These are phyloP conservation scores for Zoanthus sociatus DNA, from an alignment of 92 coral and sea anemone species.

Conservation along the genomic window DNA sequence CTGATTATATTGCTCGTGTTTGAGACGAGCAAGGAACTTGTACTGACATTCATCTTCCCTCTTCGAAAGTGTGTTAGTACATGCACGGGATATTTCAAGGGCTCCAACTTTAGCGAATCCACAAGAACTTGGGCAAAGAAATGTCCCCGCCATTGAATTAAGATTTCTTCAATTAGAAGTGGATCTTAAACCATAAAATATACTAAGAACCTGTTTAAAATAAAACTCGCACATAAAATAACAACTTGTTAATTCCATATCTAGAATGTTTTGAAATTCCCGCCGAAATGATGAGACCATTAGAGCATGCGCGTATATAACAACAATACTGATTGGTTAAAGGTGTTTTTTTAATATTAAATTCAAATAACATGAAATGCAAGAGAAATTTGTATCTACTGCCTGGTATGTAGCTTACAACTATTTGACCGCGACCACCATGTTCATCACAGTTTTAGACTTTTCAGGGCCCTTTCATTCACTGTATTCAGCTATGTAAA, in stretches of 20 bases:
- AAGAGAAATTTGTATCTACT: no score
- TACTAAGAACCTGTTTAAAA: no score
- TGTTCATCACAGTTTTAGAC: no score
- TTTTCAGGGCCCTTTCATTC: no score
- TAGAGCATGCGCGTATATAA: not conserved
- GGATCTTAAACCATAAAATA: not conserved
- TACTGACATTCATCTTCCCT: conserved; percentile 44
- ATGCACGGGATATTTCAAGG: conserved; percentile 21
- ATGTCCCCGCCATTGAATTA: conserved; percentile 59
- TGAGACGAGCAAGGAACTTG: conserved; percentile 56
- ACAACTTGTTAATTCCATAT: no score
- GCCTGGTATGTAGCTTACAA: no score
- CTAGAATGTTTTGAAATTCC: conserved; percentile 4
- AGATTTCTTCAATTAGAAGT: not conserved
- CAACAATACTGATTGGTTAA: not conserved
- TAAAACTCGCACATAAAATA: no score
- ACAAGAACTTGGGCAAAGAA: conserved; percentile 68
- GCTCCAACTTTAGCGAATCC: conserved; percentile 69
- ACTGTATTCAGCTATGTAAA: no score
- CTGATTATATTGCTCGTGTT: conserved; percentile 50
- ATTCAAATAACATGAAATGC: no score
- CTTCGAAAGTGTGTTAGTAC: conserved; percentile 19
- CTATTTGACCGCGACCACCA: no score
- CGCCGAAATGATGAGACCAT: conserved; percentile 2
- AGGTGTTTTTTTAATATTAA: no score